Percentiles rank a stretch among this genome's conserved stretches.
These are phyloP conservation scores for Zygaena filipendulae DNA, from an alignment of 2,888 invertebrate species.

Conservation along the genomic window DNA sequence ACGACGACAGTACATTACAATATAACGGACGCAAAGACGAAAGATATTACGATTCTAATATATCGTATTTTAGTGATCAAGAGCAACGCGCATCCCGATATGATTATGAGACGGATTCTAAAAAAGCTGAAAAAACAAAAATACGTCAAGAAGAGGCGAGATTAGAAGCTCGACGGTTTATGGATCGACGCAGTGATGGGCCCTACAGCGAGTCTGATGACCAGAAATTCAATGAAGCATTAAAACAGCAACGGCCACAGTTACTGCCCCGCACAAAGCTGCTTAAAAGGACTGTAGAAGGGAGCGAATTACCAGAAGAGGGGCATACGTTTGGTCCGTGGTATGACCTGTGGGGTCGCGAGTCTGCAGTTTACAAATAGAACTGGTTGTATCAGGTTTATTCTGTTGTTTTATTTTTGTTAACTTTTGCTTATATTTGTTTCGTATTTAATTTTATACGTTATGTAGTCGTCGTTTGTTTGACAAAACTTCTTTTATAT, in stretches of 20 bases:
- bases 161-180: conserved; percentile 47
- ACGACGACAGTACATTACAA: conserved; percentile 53
- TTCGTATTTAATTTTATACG: conserved; percentile 10
- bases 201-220: conserved; percentile 64
- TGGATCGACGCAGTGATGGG: conserved; percentile 48
- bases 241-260: conserved; percentile 63
- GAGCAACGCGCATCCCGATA: conserved; percentile 48
- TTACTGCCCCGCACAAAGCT: conserved; percentile 78
- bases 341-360: conserved; percentile 89
- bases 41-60: conserved; percentile 55
- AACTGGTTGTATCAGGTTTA: conserved; percentile 24
- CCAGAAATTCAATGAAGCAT: conserved; percentile 65
- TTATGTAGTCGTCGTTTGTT: conserved; percentile 10
- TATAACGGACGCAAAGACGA: conserved; percentile 53
- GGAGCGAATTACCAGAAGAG: conserved; percentile 61
- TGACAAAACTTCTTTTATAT: conserved; percentile 7
- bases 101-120: conserved; percentile 63
- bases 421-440: conserved; percentile 15
- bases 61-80: conserved; percentile 59
- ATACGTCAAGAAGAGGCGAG: conserved; percentile 59
- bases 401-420: conserved; percentile 21
- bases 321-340: conserved; percentile 86
- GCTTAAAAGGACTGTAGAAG: conserved; percentile 65
- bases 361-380: conserved; percentile 73
- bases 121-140: conserved; percentile 62